Evolutionary conservation across 2,888 invertebrate genomes (phyloP).

Genomic region (Conistra vaccinii): DNA sequence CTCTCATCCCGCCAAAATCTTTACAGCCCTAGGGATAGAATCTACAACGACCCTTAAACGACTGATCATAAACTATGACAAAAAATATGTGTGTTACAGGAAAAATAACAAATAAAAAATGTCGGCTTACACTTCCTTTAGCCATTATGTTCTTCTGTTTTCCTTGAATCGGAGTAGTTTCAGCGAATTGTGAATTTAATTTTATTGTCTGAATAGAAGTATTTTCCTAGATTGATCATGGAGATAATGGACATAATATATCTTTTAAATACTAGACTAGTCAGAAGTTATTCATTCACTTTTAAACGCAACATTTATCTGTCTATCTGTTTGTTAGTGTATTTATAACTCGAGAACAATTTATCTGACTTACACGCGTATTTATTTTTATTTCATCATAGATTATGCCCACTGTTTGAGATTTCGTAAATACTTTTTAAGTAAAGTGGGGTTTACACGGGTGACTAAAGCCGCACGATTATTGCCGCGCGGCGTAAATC

Average conservation of each 20-base stretch:
- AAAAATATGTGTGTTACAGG: conserved; percentile 47
- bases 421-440: background rate
- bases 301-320: background rate
- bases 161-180: conserved; percentile 12
- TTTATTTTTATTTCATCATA: background rate
- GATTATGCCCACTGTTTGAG: background rate
- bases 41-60: conserved; percentile 41
- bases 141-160: conserved; percentile 37
- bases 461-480: conserved; percentile 73
- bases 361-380: too few species aligned
- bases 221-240: background rate
- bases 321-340: too few species aligned
- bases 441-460: conserved; percentile 63
- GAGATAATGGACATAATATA: background rate
- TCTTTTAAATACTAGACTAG: background rate
- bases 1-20: conserved; percentile 20
- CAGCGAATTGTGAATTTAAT: conserved; percentile 23
- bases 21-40: conserved; percentile 26
- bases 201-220: background rate
- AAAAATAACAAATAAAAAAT: conserved; percentile 61
- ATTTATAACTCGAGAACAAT: background rate
- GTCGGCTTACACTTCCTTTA: conserved; percentile 26
- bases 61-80: conserved; percentile 50
- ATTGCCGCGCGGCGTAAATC: conserved; percentile 55
- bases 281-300: background rate